Percentiles rank a stretch among this genome's conserved stretches.
phyloP scores from a whole-genome alignment of 2,113 vertebrate genomes.

The Otus sunia region DNA sequence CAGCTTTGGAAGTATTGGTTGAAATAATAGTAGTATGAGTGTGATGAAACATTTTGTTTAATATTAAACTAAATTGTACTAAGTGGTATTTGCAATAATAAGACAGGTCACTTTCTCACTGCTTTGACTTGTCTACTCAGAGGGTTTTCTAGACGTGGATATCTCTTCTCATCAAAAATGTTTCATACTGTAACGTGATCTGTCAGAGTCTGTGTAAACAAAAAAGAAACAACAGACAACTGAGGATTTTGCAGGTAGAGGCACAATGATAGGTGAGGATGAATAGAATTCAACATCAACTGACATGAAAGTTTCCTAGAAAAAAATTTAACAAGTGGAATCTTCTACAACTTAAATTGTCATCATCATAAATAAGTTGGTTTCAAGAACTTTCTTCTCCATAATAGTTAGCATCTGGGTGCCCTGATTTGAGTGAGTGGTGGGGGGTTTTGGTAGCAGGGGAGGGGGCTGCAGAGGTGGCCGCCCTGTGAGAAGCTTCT shows the following conservation, averaged over 20 bases:
- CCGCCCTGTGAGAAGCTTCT: too few relatives aligned
- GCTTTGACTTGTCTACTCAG: background rate
- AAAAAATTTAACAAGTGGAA: background rate
- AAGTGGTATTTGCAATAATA: background rate
- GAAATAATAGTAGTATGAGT: background rate
- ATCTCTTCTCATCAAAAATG: background rate
- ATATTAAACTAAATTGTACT: background rate
- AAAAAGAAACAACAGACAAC: background rate
- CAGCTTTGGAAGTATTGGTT: background rate
- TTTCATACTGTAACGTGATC: background rate
- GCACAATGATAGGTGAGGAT: rapidly evolving
- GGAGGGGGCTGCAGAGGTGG: too few relatives aligned
- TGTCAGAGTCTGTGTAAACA: background rate
- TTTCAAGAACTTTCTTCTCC: background rate
- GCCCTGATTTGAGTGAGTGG: too few relatives aligned
- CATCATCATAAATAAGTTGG: background rate
- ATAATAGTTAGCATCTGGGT: background rate
- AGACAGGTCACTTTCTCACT: background rate
- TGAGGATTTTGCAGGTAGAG: background rate
- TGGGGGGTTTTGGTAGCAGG: too few relatives aligned
- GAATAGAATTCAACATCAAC: background rate
- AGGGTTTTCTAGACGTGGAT: background rate
- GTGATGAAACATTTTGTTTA: background rate
- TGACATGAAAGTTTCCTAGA: background rate
- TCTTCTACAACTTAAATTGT: background rate